phyloP scores from a whole-genome alignment of 2,888 invertebrate genomes.

The Tromatobia lineatoria region DNA sequence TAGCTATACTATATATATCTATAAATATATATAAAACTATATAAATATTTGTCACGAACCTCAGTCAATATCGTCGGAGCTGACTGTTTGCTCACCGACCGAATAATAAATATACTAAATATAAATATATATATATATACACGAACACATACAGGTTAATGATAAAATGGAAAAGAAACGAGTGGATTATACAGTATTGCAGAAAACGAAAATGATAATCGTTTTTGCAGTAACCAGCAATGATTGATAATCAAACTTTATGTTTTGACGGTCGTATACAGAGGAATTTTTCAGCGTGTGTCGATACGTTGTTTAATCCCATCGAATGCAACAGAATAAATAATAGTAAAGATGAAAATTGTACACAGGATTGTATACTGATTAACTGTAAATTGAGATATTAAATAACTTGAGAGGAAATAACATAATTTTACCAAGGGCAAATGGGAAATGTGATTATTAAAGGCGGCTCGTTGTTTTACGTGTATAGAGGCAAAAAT shows the following conservation, averaged over 20 bases:
- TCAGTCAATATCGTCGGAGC: constrained; percentile 67
- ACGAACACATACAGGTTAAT: constrained; percentile 61
- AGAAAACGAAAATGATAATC: background rate
- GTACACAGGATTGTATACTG: constrained; percentile 47
- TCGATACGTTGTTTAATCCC: constrained; percentile 40
- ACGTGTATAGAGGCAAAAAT: constrained; percentile 30
- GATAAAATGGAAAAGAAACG: constrained; percentile 54
- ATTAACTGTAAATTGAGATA: constrained; percentile 61
- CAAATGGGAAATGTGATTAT: background rate
- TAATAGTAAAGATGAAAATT: background rate
- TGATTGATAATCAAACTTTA: constrained; percentile 57
- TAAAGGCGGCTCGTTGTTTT: constrained; percentile 13
- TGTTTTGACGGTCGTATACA: constrained; percentile 42
- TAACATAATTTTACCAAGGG: background rate
- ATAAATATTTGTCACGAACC: constrained; percentile 42
- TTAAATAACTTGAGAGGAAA: background rate
- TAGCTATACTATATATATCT: constrained; percentile 50
- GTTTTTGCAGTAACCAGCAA: constrained; percentile 21
- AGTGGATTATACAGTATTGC: background rate
- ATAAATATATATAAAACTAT: constrained; percentile 49
- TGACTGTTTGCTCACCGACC: constrained; percentile 58
- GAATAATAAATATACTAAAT: constrained; percentile 66
- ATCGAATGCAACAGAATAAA: background rate
- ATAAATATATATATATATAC: constrained; percentile 66
- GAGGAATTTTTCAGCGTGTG: constrained; percentile 39